Evolutionary conservation across 2,888 invertebrate genomes (phyloP), one percentile per base, ranked within the genome.

Genomic region (Agonum fuliginosum): DNA sequence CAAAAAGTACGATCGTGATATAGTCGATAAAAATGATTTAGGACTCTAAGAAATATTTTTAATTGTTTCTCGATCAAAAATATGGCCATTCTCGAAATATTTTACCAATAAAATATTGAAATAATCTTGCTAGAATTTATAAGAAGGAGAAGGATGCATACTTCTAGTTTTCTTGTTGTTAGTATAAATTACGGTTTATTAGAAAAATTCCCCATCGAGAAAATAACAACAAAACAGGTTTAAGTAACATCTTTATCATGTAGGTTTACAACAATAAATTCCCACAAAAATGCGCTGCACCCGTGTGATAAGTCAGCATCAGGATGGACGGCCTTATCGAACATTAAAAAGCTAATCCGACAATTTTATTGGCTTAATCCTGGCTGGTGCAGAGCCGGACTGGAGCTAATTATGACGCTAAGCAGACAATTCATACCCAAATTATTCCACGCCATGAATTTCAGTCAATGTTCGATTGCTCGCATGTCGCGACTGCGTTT

Each of bases 331-430:
- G 30, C 27, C 58, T 8, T 20, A 22, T 27, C 12, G 54, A 54
- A 54, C 54, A 27, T n/a, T 24, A 14, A 65, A 65, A 43, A 30
- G n/a, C 48, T 48, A 70, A 70, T 70, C 70, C 48, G 70, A 70
- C 70, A 46, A 70, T 70, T 70, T 70, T 70, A 70, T 70, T 70
- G 70, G 48, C 27, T 70, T 70, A 70, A 70, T 70, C 70, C 70
- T n/a, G 30, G 19, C 10, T 14, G n/a, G 12, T n/a, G 22, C 43
- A 46, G 70, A 30, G 10, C 24, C 70, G 48, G 70, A 48, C 48
- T 48, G 24, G 48, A 70, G 46, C 48, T 70, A 70, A 70, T 70
- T 70, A 70, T 70, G 70, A 46, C 48, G 48, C 30, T 46, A 70
- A 70, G 46, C 27, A 70, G 70, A 48, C 70, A 70, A 70, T 70